Evolutionary conservation across 2,113 vertebrate genomes (phyloP), one percentile per base, ranked within the genome.

Genomic region (Genyomyrus donnyi): DNA sequence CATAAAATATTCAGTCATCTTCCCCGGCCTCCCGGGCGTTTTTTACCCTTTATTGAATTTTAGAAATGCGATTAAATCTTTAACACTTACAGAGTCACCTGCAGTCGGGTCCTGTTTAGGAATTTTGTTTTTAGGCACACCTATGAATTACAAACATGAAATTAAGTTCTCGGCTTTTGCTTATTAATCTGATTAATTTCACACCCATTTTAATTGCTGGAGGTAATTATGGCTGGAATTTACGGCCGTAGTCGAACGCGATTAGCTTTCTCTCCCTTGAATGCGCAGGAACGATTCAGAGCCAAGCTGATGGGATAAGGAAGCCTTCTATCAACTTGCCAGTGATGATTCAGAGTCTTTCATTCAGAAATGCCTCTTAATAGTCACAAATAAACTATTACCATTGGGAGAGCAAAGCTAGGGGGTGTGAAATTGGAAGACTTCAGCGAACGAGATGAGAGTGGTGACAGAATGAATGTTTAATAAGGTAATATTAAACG

Each of bases 141-240:
- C 83, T 91, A 90, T 85, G 62, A 50, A 66, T 84, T 89, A 91
- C 86, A 70, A 88, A 35, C 86, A 50, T 86, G 27, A 91, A 80
- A 87, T 74, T 21, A 58, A 85, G 50, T 80, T 91, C 91, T 91
- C 88, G 88, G 50, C 92, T 90, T 92, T 93, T 91, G 85, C 84
- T 90, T 90, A 91, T 93, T 93, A 91, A 94, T 93, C 80, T 49
- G 91, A 93, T 92, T 94, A 92, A 94, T 95, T 95, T 95, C 90
- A 93, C 92, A 93, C 91, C 62, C 91, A 89, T 93, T 94, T 94
- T 94, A 93, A 95, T 91, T 90, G 91, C 53, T 87, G 88, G 91
- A 93, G 94, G 92, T 94, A 95, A 95, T 96, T 95, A 94, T 92
- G 91, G 42, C 85, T 90, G 92, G 92, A 94, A 95, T 92, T 94